Percentiles rank a stretch among this genome's conserved stretches.
Evolutionary conservation across 2,888 invertebrate genomes (phyloP).

Genomic region (Leptopilina drosophilae): DNA sequence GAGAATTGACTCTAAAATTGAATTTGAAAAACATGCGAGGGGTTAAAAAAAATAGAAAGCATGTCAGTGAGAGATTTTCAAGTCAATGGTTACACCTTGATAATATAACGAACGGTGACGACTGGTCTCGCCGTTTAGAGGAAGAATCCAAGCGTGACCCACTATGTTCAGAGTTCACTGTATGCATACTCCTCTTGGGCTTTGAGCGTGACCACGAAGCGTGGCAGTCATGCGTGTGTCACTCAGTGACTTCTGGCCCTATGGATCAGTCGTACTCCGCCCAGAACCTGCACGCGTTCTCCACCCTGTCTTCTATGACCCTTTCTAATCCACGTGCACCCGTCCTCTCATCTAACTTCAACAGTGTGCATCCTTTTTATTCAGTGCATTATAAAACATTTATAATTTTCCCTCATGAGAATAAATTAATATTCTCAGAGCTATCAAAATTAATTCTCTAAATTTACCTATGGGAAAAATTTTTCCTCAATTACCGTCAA

Average conservation of each 20-base stretch:
- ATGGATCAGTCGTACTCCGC: slow-evolving; percentile 70
- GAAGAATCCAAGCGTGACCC: slow-evolving; percentile 72
- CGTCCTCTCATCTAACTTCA: slow-evolving; percentile 8
- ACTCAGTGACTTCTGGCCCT: slow-evolving; percentile 72
- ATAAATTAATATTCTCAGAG: too few relatives aligned
- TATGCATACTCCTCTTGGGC: slow-evolving; percentile 67
- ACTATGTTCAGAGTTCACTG: slow-evolving; percentile 54
- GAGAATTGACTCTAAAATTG: too few relatives aligned
- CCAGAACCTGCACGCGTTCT: slow-evolving; percentile 74
- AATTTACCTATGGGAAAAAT: too few relatives aligned
- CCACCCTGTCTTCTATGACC: slow-evolving; percentile 37
- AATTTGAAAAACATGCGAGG: too few relatives aligned
- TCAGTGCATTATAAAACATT: neutral
- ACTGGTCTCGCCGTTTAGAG: slow-evolving; percentile 52
- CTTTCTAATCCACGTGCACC: neutral
- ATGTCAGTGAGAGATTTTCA: slow-evolving; percentile 7
- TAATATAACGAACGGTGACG: slow-evolving; percentile 12
- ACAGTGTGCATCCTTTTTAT: neutral
- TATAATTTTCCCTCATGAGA: too few relatives aligned
- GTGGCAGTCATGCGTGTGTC: slow-evolving; percentile 76
- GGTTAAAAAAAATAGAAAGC: too few relatives aligned
- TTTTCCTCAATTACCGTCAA: too few relatives aligned
- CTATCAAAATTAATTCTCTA: too few relatives aligned
- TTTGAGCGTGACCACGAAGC: slow-evolving; percentile 75
- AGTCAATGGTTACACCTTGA: slow-evolving; percentile 26